Evolutionary conservation across 2,888 invertebrate genomes (phyloP), one percentile per base, ranked within the genome.

Genomic region (Drosophila mimetica): DNA sequence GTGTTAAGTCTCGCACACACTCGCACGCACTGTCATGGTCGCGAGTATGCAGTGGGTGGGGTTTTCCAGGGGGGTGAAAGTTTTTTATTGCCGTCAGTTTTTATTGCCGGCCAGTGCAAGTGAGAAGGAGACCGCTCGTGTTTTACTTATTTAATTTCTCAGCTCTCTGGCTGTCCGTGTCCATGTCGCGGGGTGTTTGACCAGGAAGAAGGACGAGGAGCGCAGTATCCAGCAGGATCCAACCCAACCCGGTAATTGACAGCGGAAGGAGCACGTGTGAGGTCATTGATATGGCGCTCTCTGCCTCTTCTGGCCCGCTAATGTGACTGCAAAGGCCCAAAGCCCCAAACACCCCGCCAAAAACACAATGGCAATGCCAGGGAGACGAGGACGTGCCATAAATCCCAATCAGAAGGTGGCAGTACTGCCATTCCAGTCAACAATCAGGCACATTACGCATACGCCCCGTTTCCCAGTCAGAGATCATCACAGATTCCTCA

Each of bases 121-220:
- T 32, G 44, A 34, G 32, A 9, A 30, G 30, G n/a, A 16, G 14
- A 16, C 14, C 42, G 54, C 66, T 57, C 70, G 74, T 78, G 79
- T 72, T 86, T 86, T 81, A 78, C 85, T 82, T 87, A 82, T 79
- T 79, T 82, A 85, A 87, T 83, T 85, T 77, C 81, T 84, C 51
- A 52, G 61, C 71, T 46, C 71, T 46, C 59, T 42, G 47, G 42
- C 48, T 50, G 42, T 60, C 28, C 60, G 44, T 58, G 58, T 58
- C 58, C 58, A 39, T 58, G 58, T 58, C 59, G 42, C 32, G 59
- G 30, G 20, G 8, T 6, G 28, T 44, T 42, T 53, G 44, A 30
- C 30, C 36, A 32, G 42, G n/a, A 11, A 9, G n/a, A 11, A 4
- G 46, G 53, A 9, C n/a, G 41, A 13, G 9, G 37, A 11, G 16